Percentiles rank a stretch among this genome's conserved stretches.
phyloP scores from a whole-genome alignment of 2,888 invertebrate genomes.

The Phyllotreta cruciferae region DNA sequence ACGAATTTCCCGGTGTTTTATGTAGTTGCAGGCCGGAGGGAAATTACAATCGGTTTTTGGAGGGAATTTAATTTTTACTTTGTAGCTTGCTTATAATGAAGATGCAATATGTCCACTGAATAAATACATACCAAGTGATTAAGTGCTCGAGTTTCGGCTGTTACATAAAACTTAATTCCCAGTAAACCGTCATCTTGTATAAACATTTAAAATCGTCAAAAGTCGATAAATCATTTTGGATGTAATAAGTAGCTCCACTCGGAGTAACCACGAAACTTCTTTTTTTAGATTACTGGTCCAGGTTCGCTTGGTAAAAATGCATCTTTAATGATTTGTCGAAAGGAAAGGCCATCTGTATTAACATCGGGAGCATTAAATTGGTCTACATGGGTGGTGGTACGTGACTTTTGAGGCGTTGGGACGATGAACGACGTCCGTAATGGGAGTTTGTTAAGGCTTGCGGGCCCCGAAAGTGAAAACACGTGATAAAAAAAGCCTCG shows the following conservation, averaged over 20 bases:
- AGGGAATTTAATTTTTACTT: too few species aligned
- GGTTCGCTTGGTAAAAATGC: conserved; percentile 20
- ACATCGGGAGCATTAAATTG: conserved; percentile 34
- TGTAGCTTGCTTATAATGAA: too few species aligned
- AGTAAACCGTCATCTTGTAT: not conserved
- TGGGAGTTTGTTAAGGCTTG: conserved; percentile 4
- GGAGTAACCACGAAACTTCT: conserved; percentile 6
- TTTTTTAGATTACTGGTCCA: conserved; percentile 16
- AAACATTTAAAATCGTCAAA: conserved; percentile 14
- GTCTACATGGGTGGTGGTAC: conserved; percentile 38
- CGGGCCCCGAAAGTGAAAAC: conserved; percentile 25
- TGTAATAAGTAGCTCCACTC: conserved; percentile 21
- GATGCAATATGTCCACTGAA: too few species aligned
- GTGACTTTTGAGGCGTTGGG: conserved; percentile 37
- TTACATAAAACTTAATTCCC: too few species aligned
- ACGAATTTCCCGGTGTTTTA: conserved; percentile 41
- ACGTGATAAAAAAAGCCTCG: conserved; percentile 20
- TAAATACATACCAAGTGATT: too few species aligned
- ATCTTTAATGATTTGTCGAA: conserved; percentile 37
- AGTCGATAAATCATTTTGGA: conserved; percentile 23
- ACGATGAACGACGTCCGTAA: conserved; percentile 25
- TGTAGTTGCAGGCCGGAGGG: conserved; percentile 10
- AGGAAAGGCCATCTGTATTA: conserved; percentile 35
- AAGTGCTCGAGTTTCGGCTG: too few species aligned
- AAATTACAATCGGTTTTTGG: not conserved